These are phyloP conservation scores for Anagrus nilaparvatae DNA, from an alignment of 1,140 invertebrate species.

Conservation along the genomic window DNA sequence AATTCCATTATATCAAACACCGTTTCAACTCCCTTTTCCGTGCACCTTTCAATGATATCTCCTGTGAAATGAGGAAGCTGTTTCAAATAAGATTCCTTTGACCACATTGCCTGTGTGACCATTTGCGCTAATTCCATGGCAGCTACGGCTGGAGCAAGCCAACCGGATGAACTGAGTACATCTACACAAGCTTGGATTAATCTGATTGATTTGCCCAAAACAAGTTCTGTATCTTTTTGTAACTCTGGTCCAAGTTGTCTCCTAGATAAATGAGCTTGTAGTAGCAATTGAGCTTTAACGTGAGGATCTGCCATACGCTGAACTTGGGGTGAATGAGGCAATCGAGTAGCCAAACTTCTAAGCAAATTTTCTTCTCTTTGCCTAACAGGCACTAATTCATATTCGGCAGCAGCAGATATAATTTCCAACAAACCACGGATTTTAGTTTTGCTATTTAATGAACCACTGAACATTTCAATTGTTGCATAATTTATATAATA, in stretches of 20 bases:
- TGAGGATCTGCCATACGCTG: constrained; percentile 90
- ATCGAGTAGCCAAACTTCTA: constrained; percentile 61
- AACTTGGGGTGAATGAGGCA: constrained; percentile 61
- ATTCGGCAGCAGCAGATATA: constrained; percentile 95
- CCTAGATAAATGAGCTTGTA: constrained; percentile 93
- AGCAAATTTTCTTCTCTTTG: constrained; percentile 92
- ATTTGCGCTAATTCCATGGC: constrained; percentile 99
- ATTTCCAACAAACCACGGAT: constrained; percentile 95
- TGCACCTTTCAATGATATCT: constrained; percentile 85
- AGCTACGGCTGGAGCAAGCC: constrained; percentile 93
- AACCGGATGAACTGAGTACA: constrained; percentile 95
- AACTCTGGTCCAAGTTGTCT: constrained; percentile 91
- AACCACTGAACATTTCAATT: constrained; percentile 95
- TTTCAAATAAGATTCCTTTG: constrained; percentile 94
- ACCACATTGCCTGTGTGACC: constrained; percentile 99
- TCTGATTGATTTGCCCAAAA: constrained; percentile 77
- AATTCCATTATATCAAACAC: constrained; percentile 99
- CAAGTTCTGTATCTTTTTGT: constrained; percentile 90
- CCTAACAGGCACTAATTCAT: constrained; percentile 86
- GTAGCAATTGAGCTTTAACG: constrained; percentile 89
- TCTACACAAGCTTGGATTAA: constrained; percentile 98
- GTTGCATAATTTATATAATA: constrained; percentile 99
- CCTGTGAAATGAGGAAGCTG: constrained; percentile 91
- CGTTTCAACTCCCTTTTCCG: constrained; percentile 85
- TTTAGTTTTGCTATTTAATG: constrained; percentile 95